Conservation (phyloP, 1,140 invertebrate genomes). For the Stenopsyche tienmushanensis region DNA sequence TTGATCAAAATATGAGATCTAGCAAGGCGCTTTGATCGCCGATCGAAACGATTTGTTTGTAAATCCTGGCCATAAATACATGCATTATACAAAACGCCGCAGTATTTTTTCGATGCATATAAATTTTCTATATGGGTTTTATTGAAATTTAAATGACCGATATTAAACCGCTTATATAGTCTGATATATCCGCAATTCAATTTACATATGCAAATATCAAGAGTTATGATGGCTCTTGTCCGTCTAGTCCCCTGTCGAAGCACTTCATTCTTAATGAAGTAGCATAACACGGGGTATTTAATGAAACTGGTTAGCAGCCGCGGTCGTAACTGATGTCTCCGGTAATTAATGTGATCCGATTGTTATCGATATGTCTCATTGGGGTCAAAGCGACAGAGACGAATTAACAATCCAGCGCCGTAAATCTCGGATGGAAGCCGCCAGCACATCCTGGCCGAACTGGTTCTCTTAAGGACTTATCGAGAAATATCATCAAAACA, state of each 20-base stretch:
- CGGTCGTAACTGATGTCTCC: background rate
- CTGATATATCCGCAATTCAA: background rate
- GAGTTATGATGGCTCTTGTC: background rate
- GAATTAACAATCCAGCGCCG: slow-evolving; percentile 2
- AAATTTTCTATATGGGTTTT: too few species aligned
- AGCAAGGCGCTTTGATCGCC: too few species aligned
- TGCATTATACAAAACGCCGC: too few species aligned
- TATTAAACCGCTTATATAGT: too few species aligned
- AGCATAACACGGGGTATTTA: background rate
- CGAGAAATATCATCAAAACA: slow-evolving; percentile 17
- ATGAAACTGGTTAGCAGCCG: background rate
- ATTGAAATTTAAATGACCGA: too few species aligned
- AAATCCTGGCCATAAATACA: too few species aligned
- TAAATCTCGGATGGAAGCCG: slow-evolving; percentile 11
- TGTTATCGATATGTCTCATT: slow-evolving; percentile 16
- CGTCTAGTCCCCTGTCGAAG: background rate
- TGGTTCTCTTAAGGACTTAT: slow-evolving; percentile 14
- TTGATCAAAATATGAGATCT: too few species aligned
- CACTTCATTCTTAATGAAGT: slow-evolving; percentile 1
- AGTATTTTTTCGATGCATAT: too few species aligned
- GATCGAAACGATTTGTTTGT: too few species aligned
- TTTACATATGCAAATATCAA: background rate
- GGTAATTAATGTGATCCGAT: slow-evolving; percentile 28
- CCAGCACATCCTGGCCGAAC: slow-evolving; percentile 7
- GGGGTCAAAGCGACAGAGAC: slow-evolving; percentile 13